phyloP scores from a whole-genome alignment of 2,113 vertebrate species.

The Tautogolabrus adspersus region DNA sequence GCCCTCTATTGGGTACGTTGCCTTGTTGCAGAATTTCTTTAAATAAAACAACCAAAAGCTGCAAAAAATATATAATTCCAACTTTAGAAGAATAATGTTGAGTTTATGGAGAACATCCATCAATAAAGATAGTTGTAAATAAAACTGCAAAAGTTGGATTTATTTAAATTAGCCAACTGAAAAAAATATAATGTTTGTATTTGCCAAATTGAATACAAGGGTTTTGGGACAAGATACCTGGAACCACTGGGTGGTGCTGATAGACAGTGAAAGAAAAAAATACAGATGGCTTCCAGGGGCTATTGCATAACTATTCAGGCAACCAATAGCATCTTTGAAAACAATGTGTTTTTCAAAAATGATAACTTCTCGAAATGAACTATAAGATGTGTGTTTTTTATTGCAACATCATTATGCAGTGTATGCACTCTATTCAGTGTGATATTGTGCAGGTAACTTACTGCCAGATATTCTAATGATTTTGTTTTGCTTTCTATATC shows the following conservation, averaged over 20 bases:
- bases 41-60: background rate
- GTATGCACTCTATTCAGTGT: background rate
- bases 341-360: background rate
- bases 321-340: background rate
- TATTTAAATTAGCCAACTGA: too few species aligned
- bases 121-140: too few species aligned
- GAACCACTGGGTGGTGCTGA: constrained; percentile 51
- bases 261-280: background rate
- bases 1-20: constrained; percentile 52
- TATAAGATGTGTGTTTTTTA: background rate
- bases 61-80: background rate
- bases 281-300: background rate
- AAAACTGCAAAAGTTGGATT: too few species aligned
- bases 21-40: background rate
- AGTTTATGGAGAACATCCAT: background rate
- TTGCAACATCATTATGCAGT: background rate
- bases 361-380: background rate
- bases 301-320: constrained; percentile 22
- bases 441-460: too few species aligned
- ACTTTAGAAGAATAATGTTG: background rate
- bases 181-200: background rate
- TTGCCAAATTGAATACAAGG: background rate
- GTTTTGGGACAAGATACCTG: background rate
- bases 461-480: background rate
- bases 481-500: background rate